These are phyloP conservation scores for Paradisaea rubra DNA, from an alignment of 2,113 vertebrate genomes.

Conservation along the genomic window DNA sequence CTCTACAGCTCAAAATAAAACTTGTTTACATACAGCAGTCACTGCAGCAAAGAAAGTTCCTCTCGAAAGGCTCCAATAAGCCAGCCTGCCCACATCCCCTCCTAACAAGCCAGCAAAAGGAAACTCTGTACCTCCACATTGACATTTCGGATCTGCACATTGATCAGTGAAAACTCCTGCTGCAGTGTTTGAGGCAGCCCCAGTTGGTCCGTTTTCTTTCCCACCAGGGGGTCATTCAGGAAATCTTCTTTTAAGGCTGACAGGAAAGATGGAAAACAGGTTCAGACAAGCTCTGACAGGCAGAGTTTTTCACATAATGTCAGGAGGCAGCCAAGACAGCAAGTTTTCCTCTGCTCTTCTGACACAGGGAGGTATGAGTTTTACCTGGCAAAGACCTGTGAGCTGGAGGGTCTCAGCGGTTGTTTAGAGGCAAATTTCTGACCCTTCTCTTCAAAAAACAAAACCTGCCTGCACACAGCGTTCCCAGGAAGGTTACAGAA, in stretches of 20 bases:
- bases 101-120: neutral
- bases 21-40: neutral
- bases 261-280: neutral
- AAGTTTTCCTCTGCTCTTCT: neutral
- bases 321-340: neutral
- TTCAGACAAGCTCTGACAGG: neutral
- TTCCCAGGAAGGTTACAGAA: neutral
- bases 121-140: slow-evolving; percentile 86
- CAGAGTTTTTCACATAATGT: neutral
- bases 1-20: neutral
- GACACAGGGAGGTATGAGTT: neutral
- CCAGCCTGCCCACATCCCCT: neutral
- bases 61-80: neutral
- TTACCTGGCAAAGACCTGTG: neutral
- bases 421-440: neutral
- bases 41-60: neutral
- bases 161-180: slow-evolving; percentile 97
- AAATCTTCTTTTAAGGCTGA: slow-evolving; percentile 79
- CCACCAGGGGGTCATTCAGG: slow-evolving; percentile 59
- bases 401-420: neutral
- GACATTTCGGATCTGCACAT: slow-evolving; percentile 95
- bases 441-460: neutral
- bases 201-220: slow-evolving; percentile 73
- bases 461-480: neutral
- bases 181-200: slow-evolving; percentile 93